Evolutionary conservation across 2,797 vertebrate genomes (phyloP).

Genomic region (Sebastes hubbsi): DNA sequence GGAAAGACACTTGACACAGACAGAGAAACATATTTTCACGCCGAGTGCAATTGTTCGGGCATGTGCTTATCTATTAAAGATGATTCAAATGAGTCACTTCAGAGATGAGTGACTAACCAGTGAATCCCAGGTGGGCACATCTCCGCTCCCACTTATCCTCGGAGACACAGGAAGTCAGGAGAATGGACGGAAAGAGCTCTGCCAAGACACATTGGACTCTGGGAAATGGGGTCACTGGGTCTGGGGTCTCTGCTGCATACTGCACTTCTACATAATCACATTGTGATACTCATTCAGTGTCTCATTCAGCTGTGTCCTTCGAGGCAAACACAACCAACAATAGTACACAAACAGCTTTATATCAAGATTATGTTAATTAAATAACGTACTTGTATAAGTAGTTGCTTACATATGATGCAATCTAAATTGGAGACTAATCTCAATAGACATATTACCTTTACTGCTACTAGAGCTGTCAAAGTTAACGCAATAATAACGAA

Average conservation of each 20-base stretch:
- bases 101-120: neutral
- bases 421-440: neutral
- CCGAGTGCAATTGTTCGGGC: neutral
- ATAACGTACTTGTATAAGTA: too few species aligned
- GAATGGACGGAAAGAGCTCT: constrained; percentile 2
- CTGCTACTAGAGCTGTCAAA: neutral
- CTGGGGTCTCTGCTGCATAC: neutral
- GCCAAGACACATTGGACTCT: neutral
- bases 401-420: neutral
- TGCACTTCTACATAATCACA: neutral
- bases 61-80: neutral
- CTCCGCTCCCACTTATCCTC: neutral
- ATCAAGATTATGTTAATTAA: neutral
- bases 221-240: constrained; percentile 6
- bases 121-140: neutral
- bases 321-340: neutral
- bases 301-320: neutral
- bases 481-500: too few species aligned
- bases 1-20: constrained; percentile 17
- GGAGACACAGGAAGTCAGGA: constrained; percentile 24
- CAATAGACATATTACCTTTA: neutral
- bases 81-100: neutral
- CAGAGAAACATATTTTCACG: neutral
- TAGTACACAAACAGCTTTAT: neutral
- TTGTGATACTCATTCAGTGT: neutral